Conservation (phyloP, 1,140 invertebrate genomes). For the Bombus breviceps region DNA sequence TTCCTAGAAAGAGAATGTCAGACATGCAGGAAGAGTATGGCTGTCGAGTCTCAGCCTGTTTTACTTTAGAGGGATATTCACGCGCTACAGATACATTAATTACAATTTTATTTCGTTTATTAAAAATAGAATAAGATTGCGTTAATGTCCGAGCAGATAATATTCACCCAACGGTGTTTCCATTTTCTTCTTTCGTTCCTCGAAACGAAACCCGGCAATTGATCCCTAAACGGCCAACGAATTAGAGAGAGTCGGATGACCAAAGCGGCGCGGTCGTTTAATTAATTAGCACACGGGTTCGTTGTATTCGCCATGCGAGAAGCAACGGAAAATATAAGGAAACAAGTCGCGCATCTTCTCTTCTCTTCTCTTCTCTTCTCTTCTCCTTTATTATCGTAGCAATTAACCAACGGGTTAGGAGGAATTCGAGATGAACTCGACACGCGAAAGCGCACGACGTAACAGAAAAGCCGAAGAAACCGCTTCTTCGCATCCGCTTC, state of each 20-base stretch:
- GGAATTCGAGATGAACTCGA: constrained; percentile 34
- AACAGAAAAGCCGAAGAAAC: constrained; percentile 33
- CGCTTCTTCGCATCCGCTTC: constrained; percentile 49
- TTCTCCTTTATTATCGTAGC: background rate
- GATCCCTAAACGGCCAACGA: background rate
- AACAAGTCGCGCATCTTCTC: constrained; percentile 15
- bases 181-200: background rate
- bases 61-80: no score
- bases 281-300: constrained; percentile 34
- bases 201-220: background rate
- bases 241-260: background rate
- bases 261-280: background rate
- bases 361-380: background rate
- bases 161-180: background rate
- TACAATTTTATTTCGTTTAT: no score
- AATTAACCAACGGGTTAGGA: constrained; percentile 39
- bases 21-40: no score
- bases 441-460: constrained; percentile 6
- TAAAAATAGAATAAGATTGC: no score
- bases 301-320: background rate
- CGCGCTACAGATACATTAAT: no score
- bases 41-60: no score
- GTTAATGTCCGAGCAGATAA: background rate
- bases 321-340: constrained; percentile 41
- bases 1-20: no score